Evolutionary conservation across 2,888 invertebrate species (phyloP).

Genomic region (Dorcus hopei): DNA sequence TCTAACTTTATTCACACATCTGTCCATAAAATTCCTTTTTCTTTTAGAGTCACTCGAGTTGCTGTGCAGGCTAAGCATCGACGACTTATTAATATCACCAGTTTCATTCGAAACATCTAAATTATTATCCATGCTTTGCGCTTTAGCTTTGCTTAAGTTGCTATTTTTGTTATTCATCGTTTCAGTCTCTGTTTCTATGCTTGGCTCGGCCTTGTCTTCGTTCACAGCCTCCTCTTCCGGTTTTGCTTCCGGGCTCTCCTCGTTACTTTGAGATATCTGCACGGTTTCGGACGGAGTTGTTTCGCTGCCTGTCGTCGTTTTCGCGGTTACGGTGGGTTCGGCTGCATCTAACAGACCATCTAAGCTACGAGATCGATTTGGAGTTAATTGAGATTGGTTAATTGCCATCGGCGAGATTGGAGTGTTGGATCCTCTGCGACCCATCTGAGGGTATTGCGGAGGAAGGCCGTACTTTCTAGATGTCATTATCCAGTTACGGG

Average conservation of each 20-base stretch:
- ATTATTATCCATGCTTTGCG: constrained; percentile 31
- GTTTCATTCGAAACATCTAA: constrained; percentile 32
- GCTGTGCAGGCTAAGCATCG: constrained; percentile 57
- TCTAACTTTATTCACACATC: constrained; percentile 79
- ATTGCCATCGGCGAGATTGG: constrained; percentile 44
- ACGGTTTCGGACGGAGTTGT: constrained; percentile 39
- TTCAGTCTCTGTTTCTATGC: constrained; percentile 13
- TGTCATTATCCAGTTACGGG: constrained; percentile 57
- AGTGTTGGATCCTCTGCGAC: constrained; percentile 47
- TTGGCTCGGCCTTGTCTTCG: constrained; percentile 2
- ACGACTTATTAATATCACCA: constrained; percentile 49
- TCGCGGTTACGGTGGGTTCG: constrained; percentile 27
- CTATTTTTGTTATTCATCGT: constrained; percentile 23
- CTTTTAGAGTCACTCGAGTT: constrained; percentile 60
- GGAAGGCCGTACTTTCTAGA: constrained; percentile 42
- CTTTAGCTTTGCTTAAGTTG: constrained; percentile 23
- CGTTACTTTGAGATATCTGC: constrained; percentile 40
- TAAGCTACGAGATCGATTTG: constrained; percentile 61
- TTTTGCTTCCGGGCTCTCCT: constrained; percentile 49
- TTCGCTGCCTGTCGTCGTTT: constrained; percentile 23
- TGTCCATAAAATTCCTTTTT: constrained; percentile 80
- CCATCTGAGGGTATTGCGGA: constrained; percentile 44
- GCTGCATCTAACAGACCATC: constrained; percentile 58
- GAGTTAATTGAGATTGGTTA: constrained; percentile 26
- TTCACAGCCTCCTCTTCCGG: constrained; percentile 5